These are phyloP conservation scores for Cheiracanthium punctorium DNA, from an alignment of 2,888 invertebrate species.

Conservation along the genomic window DNA sequence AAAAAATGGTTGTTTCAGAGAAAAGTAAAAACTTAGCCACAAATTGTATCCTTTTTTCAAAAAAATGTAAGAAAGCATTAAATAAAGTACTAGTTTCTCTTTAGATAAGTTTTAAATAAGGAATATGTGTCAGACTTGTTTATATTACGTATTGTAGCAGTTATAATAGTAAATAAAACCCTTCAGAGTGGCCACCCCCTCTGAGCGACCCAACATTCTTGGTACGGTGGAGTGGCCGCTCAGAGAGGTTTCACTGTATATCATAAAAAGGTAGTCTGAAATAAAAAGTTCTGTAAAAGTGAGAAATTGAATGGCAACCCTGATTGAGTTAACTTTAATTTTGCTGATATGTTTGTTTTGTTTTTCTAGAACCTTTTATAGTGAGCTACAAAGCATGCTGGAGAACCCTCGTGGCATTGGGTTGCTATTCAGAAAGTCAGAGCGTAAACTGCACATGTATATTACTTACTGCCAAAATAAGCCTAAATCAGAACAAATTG, in stretches of 20 bases:
- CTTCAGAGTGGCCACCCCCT: no score
- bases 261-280: not conserved
- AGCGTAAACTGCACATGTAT: constrained; percentile 95
- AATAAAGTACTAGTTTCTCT: no score
- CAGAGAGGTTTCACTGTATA: no score
- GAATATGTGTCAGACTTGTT: no score
- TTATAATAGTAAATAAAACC: no score
- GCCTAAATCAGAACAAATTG: constrained; percentile 98
- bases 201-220: no score
- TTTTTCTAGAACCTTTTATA: constrained; percentile 87
- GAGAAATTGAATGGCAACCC: not conserved
- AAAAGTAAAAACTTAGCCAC: no score
- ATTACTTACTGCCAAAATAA: constrained; percentile 99
- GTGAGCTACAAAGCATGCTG: constrained; percentile 89
- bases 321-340: not conserved
- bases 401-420: constrained; percentile 92
- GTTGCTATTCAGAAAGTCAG: constrained; percentile 81
- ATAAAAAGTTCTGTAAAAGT: not conserved
- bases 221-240: not conserved
- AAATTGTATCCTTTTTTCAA: no score
- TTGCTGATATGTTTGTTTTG: not conserved
- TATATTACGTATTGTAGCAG: no score
- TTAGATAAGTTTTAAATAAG: no score
- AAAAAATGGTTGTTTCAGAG: no score
- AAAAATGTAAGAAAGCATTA: no score